phyloP scores from a whole-genome alignment of 2,113 vertebrate genomes.

The Deroptyus accipitrinus region DNA sequence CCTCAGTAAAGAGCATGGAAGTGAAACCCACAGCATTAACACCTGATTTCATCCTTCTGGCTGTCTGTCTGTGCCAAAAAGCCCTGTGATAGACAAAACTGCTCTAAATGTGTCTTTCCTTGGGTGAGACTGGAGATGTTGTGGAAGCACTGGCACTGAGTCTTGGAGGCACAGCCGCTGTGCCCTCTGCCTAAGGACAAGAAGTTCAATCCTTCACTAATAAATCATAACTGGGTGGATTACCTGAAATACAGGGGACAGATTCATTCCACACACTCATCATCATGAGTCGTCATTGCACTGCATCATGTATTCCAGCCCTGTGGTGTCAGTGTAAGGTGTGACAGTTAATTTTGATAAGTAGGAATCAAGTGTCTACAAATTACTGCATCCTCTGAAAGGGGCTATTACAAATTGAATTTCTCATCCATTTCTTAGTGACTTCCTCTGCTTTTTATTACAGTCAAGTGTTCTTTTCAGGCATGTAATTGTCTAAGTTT shows the following conservation, averaged over 20 bases:
- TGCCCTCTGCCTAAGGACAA: background rate
- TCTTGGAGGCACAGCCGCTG: background rate
- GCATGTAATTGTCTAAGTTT: background rate
- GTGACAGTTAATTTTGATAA: background rate
- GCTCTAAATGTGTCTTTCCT: background rate
- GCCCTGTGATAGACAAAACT: background rate
- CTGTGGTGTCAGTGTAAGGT: background rate
- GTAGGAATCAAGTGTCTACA: constrained; percentile 1
- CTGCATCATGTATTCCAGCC: background rate
- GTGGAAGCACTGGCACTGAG: accelerated
- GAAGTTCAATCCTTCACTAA: background rate
- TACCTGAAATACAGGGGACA: background rate
- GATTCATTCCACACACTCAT: background rate
- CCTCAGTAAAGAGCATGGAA: background rate
- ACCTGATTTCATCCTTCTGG: background rate
- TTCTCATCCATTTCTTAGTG: background rate
- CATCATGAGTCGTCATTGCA: background rate
- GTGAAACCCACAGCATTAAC: background rate
- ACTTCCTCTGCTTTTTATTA: background rate
- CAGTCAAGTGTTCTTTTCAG: background rate
- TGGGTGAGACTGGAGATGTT: background rate
- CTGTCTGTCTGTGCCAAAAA: background rate
- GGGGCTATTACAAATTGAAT: background rate
- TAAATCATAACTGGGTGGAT: background rate
- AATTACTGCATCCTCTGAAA: background rate